Evolutionary conservation across 1,140 invertebrate genomes (phyloP).

Genomic region (Sipha flava): DNA sequence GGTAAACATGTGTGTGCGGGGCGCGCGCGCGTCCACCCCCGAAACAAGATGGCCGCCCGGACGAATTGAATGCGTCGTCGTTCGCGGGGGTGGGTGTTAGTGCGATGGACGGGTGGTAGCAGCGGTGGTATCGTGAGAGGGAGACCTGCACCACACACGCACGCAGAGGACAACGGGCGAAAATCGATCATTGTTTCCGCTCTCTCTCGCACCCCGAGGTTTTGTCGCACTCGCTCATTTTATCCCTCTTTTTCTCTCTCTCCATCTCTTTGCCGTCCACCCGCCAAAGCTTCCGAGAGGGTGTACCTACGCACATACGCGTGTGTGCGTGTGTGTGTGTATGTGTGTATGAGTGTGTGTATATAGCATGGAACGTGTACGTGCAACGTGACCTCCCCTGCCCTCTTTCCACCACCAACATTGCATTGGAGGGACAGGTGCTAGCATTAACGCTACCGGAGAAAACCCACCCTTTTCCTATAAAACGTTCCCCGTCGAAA

Average conservation of each 20-base stretch:
- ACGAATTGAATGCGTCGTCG: not conserved
- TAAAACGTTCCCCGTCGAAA: no score
- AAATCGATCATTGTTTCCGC: conserved; percentile 13
- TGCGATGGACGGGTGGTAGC: not conserved
- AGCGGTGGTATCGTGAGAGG: not conserved
- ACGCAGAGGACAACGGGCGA: conserved; percentile 16
- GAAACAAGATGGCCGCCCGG: conserved; percentile 25
- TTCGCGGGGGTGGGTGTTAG: not conserved
- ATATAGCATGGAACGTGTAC: not conserved
- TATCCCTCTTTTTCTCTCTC: not conserved
- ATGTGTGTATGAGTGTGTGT: no score
- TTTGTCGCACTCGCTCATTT: not conserved
- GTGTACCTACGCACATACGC: no score
- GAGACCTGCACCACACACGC: not conserved
- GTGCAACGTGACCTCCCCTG: not conserved
- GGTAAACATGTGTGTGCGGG: not conserved
- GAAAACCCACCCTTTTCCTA: no score
- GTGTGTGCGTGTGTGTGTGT: not conserved
- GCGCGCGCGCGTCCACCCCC: conserved; percentile 14
- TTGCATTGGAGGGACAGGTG: not conserved
- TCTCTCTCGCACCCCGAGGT: not conserved
- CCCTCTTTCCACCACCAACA: not conserved
- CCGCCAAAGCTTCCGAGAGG: not conserved
- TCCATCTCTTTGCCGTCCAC: not conserved
- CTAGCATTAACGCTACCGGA: not conserved